Base-by-base conservation (phyloP, 1,140 invertebrate genomes). In the Pseudachorutes palmiensis region DNA sequence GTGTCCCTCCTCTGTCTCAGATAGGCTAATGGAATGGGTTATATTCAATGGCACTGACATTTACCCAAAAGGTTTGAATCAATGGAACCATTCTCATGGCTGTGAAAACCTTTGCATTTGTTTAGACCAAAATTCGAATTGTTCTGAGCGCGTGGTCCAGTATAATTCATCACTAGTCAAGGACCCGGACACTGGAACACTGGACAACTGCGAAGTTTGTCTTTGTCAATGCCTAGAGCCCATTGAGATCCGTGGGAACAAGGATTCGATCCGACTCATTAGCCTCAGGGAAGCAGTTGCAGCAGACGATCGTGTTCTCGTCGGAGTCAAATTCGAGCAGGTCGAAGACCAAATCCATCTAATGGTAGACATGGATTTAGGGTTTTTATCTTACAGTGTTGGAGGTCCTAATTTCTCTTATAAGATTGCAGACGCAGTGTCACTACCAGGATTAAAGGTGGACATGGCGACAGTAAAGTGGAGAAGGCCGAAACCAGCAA, bases 301-400 rank as follows among this genome's bases (percentile, higher is more conserved):
- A 14, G 24, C 5, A 2, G 58, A 67, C 1, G 62, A 67, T 62
- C 65, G 59, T 9, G 49, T 67, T 22, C 58, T 67, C 1, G 65
- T 62, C n/a, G 65, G 65, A 32, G 12, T 58, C 48, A 63, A 68
- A 68, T 68, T 68, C 29, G n/a, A 62, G 31, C 60, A 68, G 41
- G 60, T 63, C 5, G 49, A 51, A 14, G 61, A 63, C 36, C 66
- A 63, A 58, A 68, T 68, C 45, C 60, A 68, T 55, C 32, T 68
- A 2, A 55, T 66, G 65, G 64, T 59, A 66, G 51, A 30, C 3
- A n/a, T 26, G 24, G 24, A 26, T 14, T 57, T 26, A 12, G 24
- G 51, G 12, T 9, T 14, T 57, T 57, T 12, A 57, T 14, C 5
- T 12, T 57, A 57, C 36, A 9, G 36, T 24, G n/a, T 57, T 57